Evolutionary conservation across 2,797 vertebrate species (phyloP), one percentile per base, ranked within the genome.

Genomic region (Avahi laniger): DNA sequence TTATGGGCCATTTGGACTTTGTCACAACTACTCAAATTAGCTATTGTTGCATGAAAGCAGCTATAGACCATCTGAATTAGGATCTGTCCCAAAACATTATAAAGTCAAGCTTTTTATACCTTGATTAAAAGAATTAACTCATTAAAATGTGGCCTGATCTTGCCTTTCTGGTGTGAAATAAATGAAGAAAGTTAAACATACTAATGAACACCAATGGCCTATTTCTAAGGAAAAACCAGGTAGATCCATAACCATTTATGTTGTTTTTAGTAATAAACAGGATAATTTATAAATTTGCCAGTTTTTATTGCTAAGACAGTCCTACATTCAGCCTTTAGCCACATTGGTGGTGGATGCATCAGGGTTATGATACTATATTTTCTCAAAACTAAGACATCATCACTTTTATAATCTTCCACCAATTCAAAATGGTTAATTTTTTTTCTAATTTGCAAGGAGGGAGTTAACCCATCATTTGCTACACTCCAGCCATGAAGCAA

Each of bases 1-100:
- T 86, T 80, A 22, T 70, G 41, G 43, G 59, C 30, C 88, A 81
- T 87, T 93, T 97, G 59, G 79, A 94, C 22, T 91, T 85, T 93
- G 69, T 95, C 86, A 48, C 26, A 80, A 83, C 18, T 30, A 72
- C 63, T 91, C 67, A 91, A 38, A 41, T 76, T 82, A 70, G n/a
- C 33, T 86, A 52, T 76, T 88, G 41, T 65, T 94, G 48, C 48
- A 63, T 46, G 57, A 67, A 96, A 50, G 41, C 57, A 78, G 69
- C 57, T 4, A 50, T 1, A 80, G 73, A 61, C 26, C 18, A 41
- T 59, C 87, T 76, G 59, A 93, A 30, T 46, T 54, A 91, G 61
- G 50, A 80, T 75, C n/a, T 73, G 14, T 78, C 67, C 33, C 48
- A 41, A 67, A 78, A 13, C 6, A 15, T 38, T 33, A 65, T 35